phyloP scores from a whole-genome alignment of 64 coral and sea anemone genomes.

The Actinia tenebrosa region DNA sequence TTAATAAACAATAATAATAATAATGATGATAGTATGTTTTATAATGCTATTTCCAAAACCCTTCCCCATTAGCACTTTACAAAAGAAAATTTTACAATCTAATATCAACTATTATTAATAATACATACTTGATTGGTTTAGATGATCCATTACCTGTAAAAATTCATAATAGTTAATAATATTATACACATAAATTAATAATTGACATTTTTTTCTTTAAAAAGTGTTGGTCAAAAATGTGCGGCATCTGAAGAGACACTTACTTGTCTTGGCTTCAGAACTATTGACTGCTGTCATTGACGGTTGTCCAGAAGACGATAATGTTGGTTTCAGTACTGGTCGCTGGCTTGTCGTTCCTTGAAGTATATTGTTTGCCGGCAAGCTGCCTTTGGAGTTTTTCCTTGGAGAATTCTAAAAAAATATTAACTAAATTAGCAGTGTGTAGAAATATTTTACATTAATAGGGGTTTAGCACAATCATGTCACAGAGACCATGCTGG shows the following conservation, averaged over 20 bases:
- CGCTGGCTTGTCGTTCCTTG: constrained; percentile 52
- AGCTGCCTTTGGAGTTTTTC: constrained; percentile 85
- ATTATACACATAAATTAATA: neutral
- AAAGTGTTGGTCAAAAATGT: neutral
- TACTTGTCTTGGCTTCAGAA: constrained; percentile 68
- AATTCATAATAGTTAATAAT: neutral
- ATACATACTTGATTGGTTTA: constrained; percentile 43
- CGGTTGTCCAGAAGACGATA: constrained; percentile 33
- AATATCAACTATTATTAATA: neutral
- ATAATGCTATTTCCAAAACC: no score
- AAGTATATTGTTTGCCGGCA: constrained; percentile 40
- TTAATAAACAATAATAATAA: no score
- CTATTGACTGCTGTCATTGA: constrained; percentile 21
- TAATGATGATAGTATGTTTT: no score
- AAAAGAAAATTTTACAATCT: no score
- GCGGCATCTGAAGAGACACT: neutral
- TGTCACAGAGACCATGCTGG: neutral
- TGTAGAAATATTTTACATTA: neutral
- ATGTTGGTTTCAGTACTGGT: constrained; percentile 37
- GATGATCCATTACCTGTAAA: constrained; percentile 42
- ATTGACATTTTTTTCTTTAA: neutral
- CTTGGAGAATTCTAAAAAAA: constrained; percentile 77
- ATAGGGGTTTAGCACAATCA: neutral
- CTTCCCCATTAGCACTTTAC: no score
- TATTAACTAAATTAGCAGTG: neutral